Percentiles rank a stretch among this genome's conserved stretches.
phyloP scores from a whole-genome alignment of 2,888 invertebrate species.

The Chrysodeixis includens region DNA sequence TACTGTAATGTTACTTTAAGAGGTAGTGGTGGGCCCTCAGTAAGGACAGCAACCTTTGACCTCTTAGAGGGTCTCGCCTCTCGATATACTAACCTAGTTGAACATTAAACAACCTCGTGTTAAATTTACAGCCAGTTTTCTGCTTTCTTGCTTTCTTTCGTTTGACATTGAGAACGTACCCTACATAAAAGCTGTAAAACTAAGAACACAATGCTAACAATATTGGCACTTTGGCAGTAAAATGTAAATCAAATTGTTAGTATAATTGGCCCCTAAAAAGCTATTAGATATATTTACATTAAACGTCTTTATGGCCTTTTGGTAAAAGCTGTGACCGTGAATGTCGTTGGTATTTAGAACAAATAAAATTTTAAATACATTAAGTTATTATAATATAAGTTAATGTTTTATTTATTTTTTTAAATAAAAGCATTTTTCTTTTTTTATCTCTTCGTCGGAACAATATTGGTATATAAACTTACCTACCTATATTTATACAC shows the following conservation, averaged over 20 bases:
- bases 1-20: no score
- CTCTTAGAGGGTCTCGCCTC: conserved; percentile 63
- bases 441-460: no score
- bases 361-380: not conserved
- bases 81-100: conserved; percentile 74
- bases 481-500: no score
- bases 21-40: not conserved
- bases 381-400: no score
- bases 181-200: conserved; percentile 36
- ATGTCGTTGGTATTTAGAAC: not conserved
- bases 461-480: no score
- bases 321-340: not conserved
- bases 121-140: conserved; percentile 37
- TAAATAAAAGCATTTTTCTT: no score
- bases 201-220: conserved; percentile 22
- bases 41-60: conserved; percentile 78
- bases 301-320: conserved; percentile 1
- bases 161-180: conserved; percentile 52
- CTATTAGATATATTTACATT: conserved; percentile 1
- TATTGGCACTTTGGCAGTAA: conserved; percentile 26
- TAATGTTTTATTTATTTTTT: no score
- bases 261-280: not conserved
- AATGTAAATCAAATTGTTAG: conserved; percentile 18
- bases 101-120: conserved; percentile 39
- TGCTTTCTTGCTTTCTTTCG: conserved; percentile 54